Evolutionary conservation across 2,113 vertebrate genomes (phyloP), one percentile per base, ranked within the genome.

Genomic region (Rynchops niger): DNA sequence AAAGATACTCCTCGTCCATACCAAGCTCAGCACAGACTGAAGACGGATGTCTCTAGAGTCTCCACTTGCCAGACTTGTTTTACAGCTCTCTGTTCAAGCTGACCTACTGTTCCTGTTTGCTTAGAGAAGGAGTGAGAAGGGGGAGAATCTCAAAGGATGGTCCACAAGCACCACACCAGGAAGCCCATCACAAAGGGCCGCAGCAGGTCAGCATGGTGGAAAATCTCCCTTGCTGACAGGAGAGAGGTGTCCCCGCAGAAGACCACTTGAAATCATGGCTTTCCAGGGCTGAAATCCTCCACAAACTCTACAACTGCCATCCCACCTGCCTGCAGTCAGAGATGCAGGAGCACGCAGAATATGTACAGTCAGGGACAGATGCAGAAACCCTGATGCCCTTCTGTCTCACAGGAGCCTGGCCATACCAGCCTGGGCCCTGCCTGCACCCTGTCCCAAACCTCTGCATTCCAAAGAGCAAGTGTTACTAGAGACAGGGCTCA

Each of bases 61-160:
- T 86, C 76, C 80, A 23, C 86, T 81, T 78, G 69, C 47, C 36
- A 92, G 66, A 84, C 95, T 61, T 61, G 96, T 91, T 95, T 76
- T 82, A 83, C 86, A 90, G 67, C 86, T 86, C 79, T 76, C 0
- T 0, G 34, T 66, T 88, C 82, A 58, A 63, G 86, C 72, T 83
- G 83, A 84, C 77, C 63, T 81, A 50, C 72, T 71, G 63, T 74
- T 96, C 18, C 82, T 15, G 9, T 93, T 96, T 84, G 70, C 78
- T 93, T 49, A 90, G 30, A 85, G 65, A 76, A 56, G 50, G n/a
- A 49, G 79, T 0, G 0, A 89, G 53, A 73, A 81, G 25, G 52
- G 11, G 74, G 15, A 92, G 43, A 76, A 72, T 38, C 73, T 69
- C 61, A 36, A 59, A 87, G 40, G 27, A 55, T 5, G 9, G 55